Conservation (phyloP, 2,888 invertebrate species). For the Xanthorhoe designata region DNA sequence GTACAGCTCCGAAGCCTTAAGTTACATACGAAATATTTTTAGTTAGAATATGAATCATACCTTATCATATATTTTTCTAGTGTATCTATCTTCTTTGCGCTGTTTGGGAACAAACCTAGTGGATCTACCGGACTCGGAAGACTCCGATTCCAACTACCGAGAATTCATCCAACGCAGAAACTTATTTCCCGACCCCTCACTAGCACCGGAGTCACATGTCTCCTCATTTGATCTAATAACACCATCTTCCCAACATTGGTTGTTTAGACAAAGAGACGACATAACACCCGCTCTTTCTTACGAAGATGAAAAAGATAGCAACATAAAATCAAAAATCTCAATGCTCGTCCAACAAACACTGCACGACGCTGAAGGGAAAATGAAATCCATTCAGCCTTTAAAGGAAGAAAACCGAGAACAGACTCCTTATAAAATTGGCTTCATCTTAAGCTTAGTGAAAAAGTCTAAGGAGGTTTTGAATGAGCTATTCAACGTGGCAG, state of each 20-base stretch:
- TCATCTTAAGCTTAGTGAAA: slow-evolving; percentile 69
- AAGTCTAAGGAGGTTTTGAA: slow-evolving; percentile 68
- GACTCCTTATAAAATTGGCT: slow-evolving; percentile 66
- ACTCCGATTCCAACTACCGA: slow-evolving; percentile 23
- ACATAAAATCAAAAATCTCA: slow-evolving; percentile 66
- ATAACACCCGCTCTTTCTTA: slow-evolving; percentile 21
- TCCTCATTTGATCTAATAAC: neutral
- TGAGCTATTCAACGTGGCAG: slow-evolving; percentile 73
- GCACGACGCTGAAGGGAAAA: slow-evolving; percentile 62
- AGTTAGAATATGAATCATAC: too few species aligned
- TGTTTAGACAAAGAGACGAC: slow-evolving; percentile 26
- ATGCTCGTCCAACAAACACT: slow-evolving; percentile 67
- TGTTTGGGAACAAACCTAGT: slow-evolving; percentile 50
- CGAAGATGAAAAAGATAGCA: slow-evolving; percentile 59
- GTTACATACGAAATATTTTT: too few species aligned
- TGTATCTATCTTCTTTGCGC: slow-evolving; percentile 40
- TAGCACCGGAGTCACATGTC: too few species aligned
- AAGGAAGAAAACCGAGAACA: slow-evolving; percentile 53
- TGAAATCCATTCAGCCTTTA: slow-evolving; percentile 55
- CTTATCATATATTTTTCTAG: slow-evolving; percentile 27
- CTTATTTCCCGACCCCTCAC: slow-evolving; percentile 1
- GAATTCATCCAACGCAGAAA: slow-evolving; percentile 19
- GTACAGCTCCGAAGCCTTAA: too few species aligned
- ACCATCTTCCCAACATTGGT: slow-evolving; percentile 15
- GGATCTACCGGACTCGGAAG: slow-evolving; percentile 44